Base-by-base conservation (phyloP, 2,888 invertebrate genomes). In the Caprella mutica region DNA sequence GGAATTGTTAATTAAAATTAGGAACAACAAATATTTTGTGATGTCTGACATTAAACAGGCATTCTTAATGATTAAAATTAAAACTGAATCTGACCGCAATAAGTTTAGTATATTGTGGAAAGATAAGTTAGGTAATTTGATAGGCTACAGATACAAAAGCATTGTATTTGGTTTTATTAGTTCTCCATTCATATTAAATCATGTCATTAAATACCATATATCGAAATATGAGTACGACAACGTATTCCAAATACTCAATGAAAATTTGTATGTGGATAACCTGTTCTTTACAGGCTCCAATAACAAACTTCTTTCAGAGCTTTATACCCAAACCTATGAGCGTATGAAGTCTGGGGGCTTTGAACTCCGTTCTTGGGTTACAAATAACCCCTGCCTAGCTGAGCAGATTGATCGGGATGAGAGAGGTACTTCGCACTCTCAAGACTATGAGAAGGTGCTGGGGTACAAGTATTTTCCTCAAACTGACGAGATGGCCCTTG, bases 181-280 rank as follows among this genome's bases (percentile, higher is more conserved):
- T 4, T 24, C 24, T n/a, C 53, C 53, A 17, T 52, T 52, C 24
- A 42, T 52, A 21, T n/a, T 52, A 12, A 52, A 52, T 52, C 26
- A 6, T 1, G 27, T 52, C 21, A 19, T 52, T 12, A 27, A 42
- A 24, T 24, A 52, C 24, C 53, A 52, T 42, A 40, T 23, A 5
- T 9, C n/a, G n/a, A n/a, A 23, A 2, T 52, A 52, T 19, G 5
- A 5, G 39, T 1, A 9, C 17, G 53, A 52, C 23, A 12, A 24
- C 3, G 14, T 21, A n/a, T 24, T 40, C 14, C 2, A 17, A 9
- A 23, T 52, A 9, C 53, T 52, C 21, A 52, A 44, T 14, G 23
- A 42, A 3, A 43, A 23, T 26, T 42, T 52, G 6, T 52, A 52
- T 30, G 53, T 52, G 8, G 42, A 52, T n/a, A 52, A 52, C 24